Evolutionary conservation across 2,797 vertebrate species (phyloP).

Genomic region (Euthynnus affinis): DNA sequence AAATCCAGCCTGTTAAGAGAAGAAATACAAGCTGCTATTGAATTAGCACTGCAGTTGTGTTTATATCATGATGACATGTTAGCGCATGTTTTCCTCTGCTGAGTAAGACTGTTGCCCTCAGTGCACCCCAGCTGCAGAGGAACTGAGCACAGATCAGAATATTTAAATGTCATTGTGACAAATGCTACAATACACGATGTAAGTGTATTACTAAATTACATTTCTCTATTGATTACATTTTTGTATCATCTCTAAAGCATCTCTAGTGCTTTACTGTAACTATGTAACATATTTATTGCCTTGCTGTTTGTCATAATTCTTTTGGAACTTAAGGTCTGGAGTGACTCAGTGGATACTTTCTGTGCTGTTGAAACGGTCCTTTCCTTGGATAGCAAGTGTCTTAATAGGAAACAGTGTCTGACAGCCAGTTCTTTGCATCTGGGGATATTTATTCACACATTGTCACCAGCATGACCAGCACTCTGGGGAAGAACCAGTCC

Average conservation of each 20-base stretch:
- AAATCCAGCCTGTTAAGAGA: slow-evolving; percentile 74
- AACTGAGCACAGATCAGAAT: slow-evolving; percentile 37
- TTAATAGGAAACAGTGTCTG: background rate
- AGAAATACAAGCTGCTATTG: slow-evolving; percentile 74
- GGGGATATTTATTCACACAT: background rate
- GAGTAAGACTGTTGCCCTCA: slow-evolving; percentile 56
- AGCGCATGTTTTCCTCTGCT: slow-evolving; percentile 57
- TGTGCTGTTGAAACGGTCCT: background rate
- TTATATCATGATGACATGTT: slow-evolving; percentile 64
- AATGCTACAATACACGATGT: slow-evolving; percentile 20
- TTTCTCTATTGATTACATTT: background rate
- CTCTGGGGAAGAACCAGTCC: background rate
- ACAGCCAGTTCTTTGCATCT: background rate
- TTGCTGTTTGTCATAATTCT: slow-evolving; percentile 16
- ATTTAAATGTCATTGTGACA: slow-evolving; percentile 41
- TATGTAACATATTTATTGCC: slow-evolving; percentile 20
- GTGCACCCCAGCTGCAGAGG: slow-evolving; percentile 50
- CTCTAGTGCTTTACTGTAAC: background rate
- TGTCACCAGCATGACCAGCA: background rate
- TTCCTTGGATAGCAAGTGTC: background rate
- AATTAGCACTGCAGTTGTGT: slow-evolving; percentile 64
- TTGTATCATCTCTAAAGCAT: background rate
- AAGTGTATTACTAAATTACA: background rate
- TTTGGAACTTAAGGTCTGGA: slow-evolving; percentile 1
- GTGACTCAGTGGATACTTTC: background rate